Percentiles rank a stretch among this genome's conserved stretches.
These are phyloP conservation scores for Caerostris extrusa DNA, from an alignment of 1,140 invertebrate genomes.

Conservation along the genomic window DNA sequence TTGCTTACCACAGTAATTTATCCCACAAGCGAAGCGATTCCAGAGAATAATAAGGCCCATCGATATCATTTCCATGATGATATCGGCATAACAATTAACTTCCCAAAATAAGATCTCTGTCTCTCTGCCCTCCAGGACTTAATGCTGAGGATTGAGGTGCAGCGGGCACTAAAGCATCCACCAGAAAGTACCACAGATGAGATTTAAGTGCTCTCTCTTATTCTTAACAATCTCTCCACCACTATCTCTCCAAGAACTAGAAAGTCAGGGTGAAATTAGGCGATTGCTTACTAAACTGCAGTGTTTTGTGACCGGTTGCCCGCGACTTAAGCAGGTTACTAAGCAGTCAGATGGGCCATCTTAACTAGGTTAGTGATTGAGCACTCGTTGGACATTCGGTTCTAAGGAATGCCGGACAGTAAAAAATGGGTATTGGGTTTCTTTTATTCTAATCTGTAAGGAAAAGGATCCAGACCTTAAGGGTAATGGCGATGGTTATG, in stretches of 20 bases:
- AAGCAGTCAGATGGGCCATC: conserved; percentile 39
- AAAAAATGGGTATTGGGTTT: neutral
- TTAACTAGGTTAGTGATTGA: neutral
- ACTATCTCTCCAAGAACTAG: no score
- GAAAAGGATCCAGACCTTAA: neutral
- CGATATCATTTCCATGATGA: neutral
- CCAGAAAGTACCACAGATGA: conserved; percentile 1
- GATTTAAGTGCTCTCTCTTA: conserved; percentile 28
- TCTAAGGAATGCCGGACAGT: neutral
- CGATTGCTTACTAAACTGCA: neutral
- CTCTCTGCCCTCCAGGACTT: neutral
- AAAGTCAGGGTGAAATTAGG: neutral
- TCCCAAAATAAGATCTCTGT: neutral
- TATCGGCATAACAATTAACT: neutral
- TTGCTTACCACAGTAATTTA: neutral
- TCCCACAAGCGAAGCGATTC: neutral
- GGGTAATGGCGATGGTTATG: neutral
- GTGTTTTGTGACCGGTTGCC: neutral
- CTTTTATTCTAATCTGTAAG: neutral
- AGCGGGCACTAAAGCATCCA: neutral
- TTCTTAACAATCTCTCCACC: neutral
- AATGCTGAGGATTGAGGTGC: neutral
- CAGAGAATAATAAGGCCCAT: neutral
- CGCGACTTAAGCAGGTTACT: conserved; percentile 1
- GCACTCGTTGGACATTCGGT: conserved; percentile 16